Base-by-base conservation (phyloP, 2,888 invertebrate genomes). In the Beris morrisii region DNA sequence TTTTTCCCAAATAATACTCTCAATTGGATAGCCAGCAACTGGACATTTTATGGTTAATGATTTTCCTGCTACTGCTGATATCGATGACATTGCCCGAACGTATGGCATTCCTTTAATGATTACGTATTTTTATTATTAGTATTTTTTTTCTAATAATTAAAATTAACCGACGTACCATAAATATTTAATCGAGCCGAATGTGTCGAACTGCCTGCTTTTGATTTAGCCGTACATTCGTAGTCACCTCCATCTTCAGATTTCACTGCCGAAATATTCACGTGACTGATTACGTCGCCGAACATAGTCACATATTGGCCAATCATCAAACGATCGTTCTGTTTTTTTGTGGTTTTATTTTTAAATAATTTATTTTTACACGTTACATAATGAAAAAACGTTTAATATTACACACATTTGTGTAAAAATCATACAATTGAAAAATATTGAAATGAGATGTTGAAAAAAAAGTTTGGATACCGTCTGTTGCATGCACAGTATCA, bases 301-400 rank as follows among this genome's bases (percentile, higher is more conserved):
- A 93, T 86, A 3, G 93, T 94, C 61, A 94, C 93, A 81, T 94
- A 93, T 79, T 94, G 93, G 1, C 93, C 93, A 65, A 93, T 92
- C 76, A 93, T 87, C 75, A 93, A 92, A 75, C 94, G 83, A 73
- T 84, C 84, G 73, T 82, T 82, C 79, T 83, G 78, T 0, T 70
- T 70, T 32, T 22, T 48, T 30, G 32, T 13, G 30, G 15, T 7
- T 38, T 38, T 38, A 3, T 38, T 38, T 38, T 38, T 38, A 38
- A 22, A 7, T 38, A 38, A 5, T 38, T 38, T 38, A 7, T 38
- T 38, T 38, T 38, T 38, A 22, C 22, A 22, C n/a, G n/a, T n/a
- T n/a, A n/a, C n/a, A n/a, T n/a, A n/a, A n/a, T 22, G 1, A 22
- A 22, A 22, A 22, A 22, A 22, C 22, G 22, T 22, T n/a, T 1